These are phyloP conservation scores for Zalophus californianus DNA, from an alignment of 2,797 vertebrate species.

Conservation along the genomic window DNA sequence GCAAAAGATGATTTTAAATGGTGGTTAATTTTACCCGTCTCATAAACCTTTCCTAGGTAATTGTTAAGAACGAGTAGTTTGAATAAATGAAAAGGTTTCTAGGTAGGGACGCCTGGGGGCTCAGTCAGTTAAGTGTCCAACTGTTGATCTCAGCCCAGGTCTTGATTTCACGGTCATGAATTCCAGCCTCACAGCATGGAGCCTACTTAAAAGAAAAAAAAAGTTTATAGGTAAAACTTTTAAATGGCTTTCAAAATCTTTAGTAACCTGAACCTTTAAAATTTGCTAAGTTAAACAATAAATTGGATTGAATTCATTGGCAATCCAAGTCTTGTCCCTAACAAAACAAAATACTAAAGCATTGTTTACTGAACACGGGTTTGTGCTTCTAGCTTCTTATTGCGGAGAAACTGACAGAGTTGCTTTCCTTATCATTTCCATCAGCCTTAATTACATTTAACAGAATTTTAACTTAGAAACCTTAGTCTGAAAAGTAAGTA, in stretches of 20 bases:
- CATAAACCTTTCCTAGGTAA: not conserved
- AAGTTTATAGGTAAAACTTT: not conserved
- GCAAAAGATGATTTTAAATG: not conserved
- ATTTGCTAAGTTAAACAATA: not conserved
- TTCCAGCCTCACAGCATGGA: not conserved
- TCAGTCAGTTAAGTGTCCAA: not conserved
- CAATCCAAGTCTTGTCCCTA: not conserved
- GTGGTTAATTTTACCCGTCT: not conserved
- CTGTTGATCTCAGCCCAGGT: not conserved
- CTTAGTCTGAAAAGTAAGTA: not conserved
- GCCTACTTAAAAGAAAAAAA: not conserved
- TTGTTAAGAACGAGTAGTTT: not conserved
- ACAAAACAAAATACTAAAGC: not conserved
- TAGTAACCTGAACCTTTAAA: not conserved
- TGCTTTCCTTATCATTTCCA: not conserved
- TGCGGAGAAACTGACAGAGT: not conserved
- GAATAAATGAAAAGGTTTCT: not conserved
- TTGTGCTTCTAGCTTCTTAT: not conserved
- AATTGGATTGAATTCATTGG: not conserved
- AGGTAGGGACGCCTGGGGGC: not conserved
- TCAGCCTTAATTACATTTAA: not conserved
- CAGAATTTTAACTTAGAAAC: not conserved
- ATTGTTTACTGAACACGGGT: not conserved
- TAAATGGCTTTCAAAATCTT: not conserved
- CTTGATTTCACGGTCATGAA: rapidly evolving